phyloP scores from a whole-genome alignment of 1,140 invertebrate genomes.

The Tetramorium simillimum region DNA sequence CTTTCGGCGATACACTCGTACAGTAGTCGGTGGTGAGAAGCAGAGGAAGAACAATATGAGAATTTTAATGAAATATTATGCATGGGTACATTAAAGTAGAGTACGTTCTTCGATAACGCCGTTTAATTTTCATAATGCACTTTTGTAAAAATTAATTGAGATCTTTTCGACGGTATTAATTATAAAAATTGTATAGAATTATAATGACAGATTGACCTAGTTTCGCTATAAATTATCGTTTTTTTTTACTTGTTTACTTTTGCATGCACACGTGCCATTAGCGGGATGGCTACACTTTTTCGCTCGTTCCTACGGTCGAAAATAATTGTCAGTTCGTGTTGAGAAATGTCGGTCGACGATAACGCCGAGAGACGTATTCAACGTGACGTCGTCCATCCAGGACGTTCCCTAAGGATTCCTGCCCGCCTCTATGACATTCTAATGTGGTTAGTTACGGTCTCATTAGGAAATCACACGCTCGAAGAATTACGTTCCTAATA shows the following conservation, averaged over 20 bases:
- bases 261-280: constrained; percentile 54
- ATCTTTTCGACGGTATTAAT: neutral
- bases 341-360: constrained; percentile 56
- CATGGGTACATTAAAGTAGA: neutral
- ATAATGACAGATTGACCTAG: constrained; percentile 44
- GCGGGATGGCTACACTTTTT: constrained; percentile 10
- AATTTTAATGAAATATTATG: neutral
- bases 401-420: constrained; percentile 5
- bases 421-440: neutral
- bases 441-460: constrained; percentile 39
- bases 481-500: constrained; percentile 6
- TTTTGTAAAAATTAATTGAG: neutral
- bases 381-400: constrained; percentile 37
- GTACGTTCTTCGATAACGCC: neutral
- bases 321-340: constrained; percentile 37
- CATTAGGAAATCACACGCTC: constrained; percentile 36
- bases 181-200: neutral
- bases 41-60: neutral
- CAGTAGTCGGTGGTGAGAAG: neutral
- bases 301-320: constrained; percentile 3
- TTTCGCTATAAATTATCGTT: constrained; percentile 29
- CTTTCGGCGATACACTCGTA: neutral
- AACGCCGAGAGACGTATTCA: constrained; percentile 47
- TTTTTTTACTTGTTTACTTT: constrained; percentile 42
- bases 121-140: neutral